Base-by-base conservation (phyloP, 2,113 vertebrate genomes). In the Camelus dromedarius region DNA sequence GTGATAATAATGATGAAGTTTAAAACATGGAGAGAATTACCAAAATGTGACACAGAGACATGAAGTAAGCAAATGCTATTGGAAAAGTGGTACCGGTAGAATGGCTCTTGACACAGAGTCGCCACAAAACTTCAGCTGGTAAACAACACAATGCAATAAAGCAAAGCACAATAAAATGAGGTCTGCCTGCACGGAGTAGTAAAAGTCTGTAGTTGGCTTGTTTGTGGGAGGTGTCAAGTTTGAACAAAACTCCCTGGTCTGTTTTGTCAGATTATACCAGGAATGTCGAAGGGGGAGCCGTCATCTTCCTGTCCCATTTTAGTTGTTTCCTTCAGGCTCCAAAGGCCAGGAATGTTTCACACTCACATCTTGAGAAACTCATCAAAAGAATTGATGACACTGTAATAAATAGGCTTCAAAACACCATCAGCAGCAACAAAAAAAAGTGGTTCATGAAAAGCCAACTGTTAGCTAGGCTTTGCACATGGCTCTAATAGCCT, bases 351-450 rank as follows among this genome's bases (percentile, higher is more conserved):
- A 35, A 56, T 18, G 3, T 64, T 75, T 83, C 32, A 50, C 16
- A 35, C 14, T 83, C 16, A 32, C 5, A 54, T 48, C 52, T 54
- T 14, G 5, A 64, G n/a, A 93, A 82, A 7, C 16, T 81, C 48
- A 73, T 84, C 69, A 95, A 52, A 94, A 30, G 8, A 56, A 56
- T 0, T 91, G 73, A 54, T 91, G 54, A 82, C 15, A 19, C 1
- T 75, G 22, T 20, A 50, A 67, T 73, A 93, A 77, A n/a, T 82
- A 30, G 48, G 2, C 54, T 95, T 83, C n/a, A 82, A 92, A 93
- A 73, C 18, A 52, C 6, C 22, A 69, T 3, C 62, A 28, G 18
- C 24, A 32, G 16, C 62, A 28, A 24, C 24, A 32, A 26, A 76
- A 89, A 89, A 35, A 26, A 13, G 9, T 62, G 26, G 4, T 54